phyloP scores from a whole-genome alignment of 2,797 vertebrate species.

The Chiroxiphia lanceolata region DNA sequence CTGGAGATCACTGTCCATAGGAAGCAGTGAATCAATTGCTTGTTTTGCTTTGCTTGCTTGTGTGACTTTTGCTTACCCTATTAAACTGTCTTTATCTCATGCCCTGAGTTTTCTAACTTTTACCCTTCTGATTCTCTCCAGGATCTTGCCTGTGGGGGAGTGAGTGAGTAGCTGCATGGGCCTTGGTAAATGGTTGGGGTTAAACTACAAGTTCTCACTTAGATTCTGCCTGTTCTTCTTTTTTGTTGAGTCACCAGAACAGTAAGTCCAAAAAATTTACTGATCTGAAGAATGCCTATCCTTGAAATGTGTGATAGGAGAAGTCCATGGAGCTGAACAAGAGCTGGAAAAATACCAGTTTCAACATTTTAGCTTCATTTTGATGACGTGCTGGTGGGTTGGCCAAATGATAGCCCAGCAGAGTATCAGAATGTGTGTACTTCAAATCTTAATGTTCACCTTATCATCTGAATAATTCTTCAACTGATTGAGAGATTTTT shows the following conservation, averaged over 20 bases:
- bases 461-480: neutral
- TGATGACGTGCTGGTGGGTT: neutral
- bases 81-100: neutral
- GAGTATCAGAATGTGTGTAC: neutral
- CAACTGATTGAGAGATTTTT: neutral
- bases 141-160: fast-evolving
- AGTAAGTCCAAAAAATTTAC: neutral
- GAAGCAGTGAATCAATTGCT: neutral
- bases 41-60: neutral
- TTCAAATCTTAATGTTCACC: neutral
- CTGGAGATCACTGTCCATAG: neutral
- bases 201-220: neutral
- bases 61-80: neutral
- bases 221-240: neutral
- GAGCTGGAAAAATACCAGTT: neutral
- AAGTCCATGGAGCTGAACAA: neutral
- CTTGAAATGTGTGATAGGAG: neutral
- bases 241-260: neutral
- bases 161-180: fast-evolving
- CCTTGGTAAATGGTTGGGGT: neutral
- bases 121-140: neutral
- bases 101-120: fast-evolving
- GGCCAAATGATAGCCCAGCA: neutral
- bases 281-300: neutral
- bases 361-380: neutral